A percentile compares a stretch with the other conserved stretches of the same genome.
phyloP scores from a whole-genome alignment of 1,140 invertebrate genomes.

The Trypoxylus dichotomus region DNA sequence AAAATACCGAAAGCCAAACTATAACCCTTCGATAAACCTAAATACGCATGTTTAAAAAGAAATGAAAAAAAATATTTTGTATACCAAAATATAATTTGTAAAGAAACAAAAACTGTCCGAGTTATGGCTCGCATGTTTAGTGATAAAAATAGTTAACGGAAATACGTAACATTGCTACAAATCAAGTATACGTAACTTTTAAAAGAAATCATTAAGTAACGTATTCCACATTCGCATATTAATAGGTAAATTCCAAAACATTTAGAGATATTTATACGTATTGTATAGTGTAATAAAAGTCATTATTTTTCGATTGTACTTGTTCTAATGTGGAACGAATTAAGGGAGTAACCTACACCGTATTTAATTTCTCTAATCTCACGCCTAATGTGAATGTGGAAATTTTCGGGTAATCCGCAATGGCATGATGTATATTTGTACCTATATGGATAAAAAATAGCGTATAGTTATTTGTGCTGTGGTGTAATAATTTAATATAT shows the following conservation, averaged over 20 bases:
- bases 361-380: background rate
- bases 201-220: constrained; percentile 25
- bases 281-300: background rate
- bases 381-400: constrained; percentile 3
- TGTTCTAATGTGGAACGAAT: background rate
- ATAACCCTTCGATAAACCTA: background rate
- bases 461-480: constrained; percentile 55
- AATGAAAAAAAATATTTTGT: constrained; percentile 46
- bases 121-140: constrained; percentile 34
- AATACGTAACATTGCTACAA: constrained; percentile 51
- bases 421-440: constrained; percentile 54
- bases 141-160: constrained; percentile 45
- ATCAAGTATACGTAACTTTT: constrained; percentile 49
- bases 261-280: background rate
- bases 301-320: constrained; percentile 16
- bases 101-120: constrained; percentile 15
- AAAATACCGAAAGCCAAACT: background rate
- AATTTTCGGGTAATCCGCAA: constrained; percentile 31
- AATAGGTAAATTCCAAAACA: background rate
- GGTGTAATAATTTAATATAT: constrained; percentile 53
- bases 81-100: constrained; percentile 41
- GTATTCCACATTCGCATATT: constrained; percentile 1
- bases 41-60: constrained; percentile 5
- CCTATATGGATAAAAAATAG: constrained; percentile 53
- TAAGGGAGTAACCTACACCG: background rate